These are phyloP conservation scores for Bujurquina vittata DNA, from an alignment of 2,113 vertebrate genomes.

Conservation along the genomic window DNA sequence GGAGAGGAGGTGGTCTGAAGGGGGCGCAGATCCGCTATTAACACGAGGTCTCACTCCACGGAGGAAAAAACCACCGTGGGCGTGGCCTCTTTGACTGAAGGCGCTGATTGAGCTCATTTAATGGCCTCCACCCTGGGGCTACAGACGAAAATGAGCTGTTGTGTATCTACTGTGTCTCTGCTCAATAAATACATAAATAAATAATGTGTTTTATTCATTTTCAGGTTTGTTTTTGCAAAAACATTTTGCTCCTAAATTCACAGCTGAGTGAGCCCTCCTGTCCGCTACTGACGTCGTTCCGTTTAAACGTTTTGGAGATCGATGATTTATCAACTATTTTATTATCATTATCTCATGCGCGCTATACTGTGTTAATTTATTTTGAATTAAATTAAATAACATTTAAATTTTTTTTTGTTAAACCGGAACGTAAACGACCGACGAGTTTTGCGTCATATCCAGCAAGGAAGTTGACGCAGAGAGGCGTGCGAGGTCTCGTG, in stretches of 20 bases:
- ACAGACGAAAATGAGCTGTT: no score
- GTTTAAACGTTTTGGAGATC: background rate
- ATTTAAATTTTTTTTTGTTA: no score
- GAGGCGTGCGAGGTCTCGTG: background rate
- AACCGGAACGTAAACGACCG: background rate
- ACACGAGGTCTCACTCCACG: background rate
- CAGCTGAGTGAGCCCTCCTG: conserved; percentile 1
- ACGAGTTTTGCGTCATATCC: conserved; percentile 55
- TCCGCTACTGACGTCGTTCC: background rate
- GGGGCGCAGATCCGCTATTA: background rate
- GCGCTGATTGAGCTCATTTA: no score
- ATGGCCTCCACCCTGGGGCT: no score
- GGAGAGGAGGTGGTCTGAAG: background rate
- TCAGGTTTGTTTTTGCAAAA: no score
- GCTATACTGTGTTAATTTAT: background rate
- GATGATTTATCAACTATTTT: background rate
- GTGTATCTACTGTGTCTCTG: no score
- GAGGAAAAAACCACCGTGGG: no score
- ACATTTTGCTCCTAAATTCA: background rate
- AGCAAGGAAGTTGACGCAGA: conserved; percentile 1
- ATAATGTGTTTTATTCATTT: no score
- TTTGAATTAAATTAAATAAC: background rate
- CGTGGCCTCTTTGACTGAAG: no score
- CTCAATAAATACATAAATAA: no score
- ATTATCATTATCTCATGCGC: background rate